A percentile compares a stretch with the other conserved stretches of the same genome.
Conservation (phyloP, 2,113 vertebrate species). For the Notechis scutatus region DNA sequence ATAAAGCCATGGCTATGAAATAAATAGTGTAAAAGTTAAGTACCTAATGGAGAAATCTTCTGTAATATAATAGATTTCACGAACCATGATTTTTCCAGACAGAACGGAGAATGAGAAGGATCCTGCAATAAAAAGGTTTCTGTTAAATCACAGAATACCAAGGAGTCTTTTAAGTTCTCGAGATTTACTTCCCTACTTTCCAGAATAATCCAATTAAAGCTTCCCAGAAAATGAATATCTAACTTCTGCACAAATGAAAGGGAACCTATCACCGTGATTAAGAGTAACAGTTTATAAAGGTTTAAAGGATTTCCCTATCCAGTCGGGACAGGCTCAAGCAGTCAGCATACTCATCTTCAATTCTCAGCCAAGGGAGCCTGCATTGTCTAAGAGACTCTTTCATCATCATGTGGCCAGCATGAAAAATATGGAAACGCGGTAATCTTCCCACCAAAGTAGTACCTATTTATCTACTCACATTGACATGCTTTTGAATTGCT, state of each 20-base stretch:
- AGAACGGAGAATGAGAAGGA: conserved; percentile 98
- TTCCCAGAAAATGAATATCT: not conserved
- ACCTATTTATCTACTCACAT: not conserved
- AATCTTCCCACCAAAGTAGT: not conserved
- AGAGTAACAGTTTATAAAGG: not conserved
- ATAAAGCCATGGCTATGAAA: not conserved
- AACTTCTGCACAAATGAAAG: not conserved
- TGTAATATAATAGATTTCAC: conserved; percentile 97
- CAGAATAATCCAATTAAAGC: not conserved
- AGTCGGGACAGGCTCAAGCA: not conserved
- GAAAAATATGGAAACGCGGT: not conserved
- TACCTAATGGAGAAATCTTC: conserved; percentile 98
- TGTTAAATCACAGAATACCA: not conserved
- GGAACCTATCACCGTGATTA: not conserved
- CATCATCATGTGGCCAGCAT: not conserved
- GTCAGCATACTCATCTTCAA: not conserved
- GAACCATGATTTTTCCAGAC: conserved; percentile 98
- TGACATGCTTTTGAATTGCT: not conserved
- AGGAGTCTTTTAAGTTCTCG: not conserved
- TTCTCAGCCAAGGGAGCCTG: not conserved
- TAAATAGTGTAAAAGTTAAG: not conserved
- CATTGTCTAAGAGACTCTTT: not conserved
- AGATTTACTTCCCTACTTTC: not conserved
- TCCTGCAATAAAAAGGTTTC: conserved; percentile 65
- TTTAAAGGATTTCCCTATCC: not conserved